Base-by-base conservation (phyloP, 1,140 invertebrate species). In the Brachionus asplanchnoidis region DNA sequence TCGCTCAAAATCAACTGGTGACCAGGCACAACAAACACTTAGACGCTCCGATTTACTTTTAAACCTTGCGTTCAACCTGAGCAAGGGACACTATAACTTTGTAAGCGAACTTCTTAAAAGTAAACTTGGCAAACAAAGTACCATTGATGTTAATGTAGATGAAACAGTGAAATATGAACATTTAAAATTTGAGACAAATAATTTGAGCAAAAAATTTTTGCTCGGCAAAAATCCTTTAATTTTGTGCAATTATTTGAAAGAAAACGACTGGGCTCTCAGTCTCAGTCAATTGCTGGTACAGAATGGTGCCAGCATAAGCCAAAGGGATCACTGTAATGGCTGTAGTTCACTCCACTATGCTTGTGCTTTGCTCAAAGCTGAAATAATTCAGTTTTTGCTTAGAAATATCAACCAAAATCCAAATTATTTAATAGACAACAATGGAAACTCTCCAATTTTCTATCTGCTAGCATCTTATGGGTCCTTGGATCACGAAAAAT, bases 81-180 rank as follows among this genome's bases (percentile, higher is more conserved):
- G 79, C 28, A 60, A 68, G 36, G 79, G 79, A 32, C 79, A 82
- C 26, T 82, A 42, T 60, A 82, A 42, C 36, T 82, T 60, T 46
- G 79, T 44, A 2, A 60, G 53, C 28, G 79, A 82, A 32, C 23
- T 82, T 23, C 20, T 82, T 23, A 82, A 68, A 82, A 42, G 8
- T 23, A 60, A 68, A 44, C n/a, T 68, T 14, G 50, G 50, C 7
- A 40, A 44, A 60, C 26, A 65, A 44, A 3, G 36, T 4, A 23
- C 12, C n/a, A 36, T 60, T 40, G 53, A 60, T 60, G 12, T 68
- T 32, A 23, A 82, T 17, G 17, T 68, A 11, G 60, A 82, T 46
- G 79, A 82, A n/a, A 40, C 42, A 3, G 32, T 82, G 9, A 82
- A 42, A 60, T n/a, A 36, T n/a, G 53, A 82, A 44, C 50, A 42